A percentile compares a stretch with the other conserved stretches of the same genome.
Evolutionary conservation across 2,113 vertebrate genomes (phyloP).

Genomic region (Morone chrysops): DNA sequence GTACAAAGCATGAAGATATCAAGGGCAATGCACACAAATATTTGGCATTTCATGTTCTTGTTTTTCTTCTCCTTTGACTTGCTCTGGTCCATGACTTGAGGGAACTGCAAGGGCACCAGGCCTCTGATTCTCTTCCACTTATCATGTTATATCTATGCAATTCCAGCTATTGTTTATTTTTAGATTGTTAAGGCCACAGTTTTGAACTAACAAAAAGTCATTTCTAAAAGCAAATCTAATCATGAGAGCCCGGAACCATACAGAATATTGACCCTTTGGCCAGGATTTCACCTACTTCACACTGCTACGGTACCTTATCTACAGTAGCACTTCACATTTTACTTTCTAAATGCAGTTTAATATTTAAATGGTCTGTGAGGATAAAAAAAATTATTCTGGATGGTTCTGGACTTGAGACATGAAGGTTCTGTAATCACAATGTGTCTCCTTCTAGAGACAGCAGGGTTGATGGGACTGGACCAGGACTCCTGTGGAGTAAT

Average conservation of each 20-base stretch:
- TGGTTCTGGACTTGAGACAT: conserved; percentile 22
- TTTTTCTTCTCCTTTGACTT: neutral
- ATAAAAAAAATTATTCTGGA: conserved; percentile 28
- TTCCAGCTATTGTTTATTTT: conserved; percentile 36
- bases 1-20: conserved; percentile 14
- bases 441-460: conserved; percentile 47
- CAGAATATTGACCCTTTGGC: conserved; percentile 34
- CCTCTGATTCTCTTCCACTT: conserved; percentile 39
- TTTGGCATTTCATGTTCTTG: conserved; percentile 58
- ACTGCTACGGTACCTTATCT: neutral
- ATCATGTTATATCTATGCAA: conserved; percentile 7
- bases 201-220: conserved; percentile 55
- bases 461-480: conserved; percentile 22
- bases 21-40: conserved; percentile 46
- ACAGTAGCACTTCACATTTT: conserved; percentile 24
- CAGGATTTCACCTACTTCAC: conserved; percentile 4
- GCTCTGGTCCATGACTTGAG: conserved; percentile 11
- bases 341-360: neutral
- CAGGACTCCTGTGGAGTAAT: conserved; percentile 46
- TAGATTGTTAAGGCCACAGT: conserved; percentile 79
- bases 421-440: conserved; percentile 43
- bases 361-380: conserved; percentile 18
- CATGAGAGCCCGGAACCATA: conserved; percentile 16
- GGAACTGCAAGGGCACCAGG: conserved; percentile 38
- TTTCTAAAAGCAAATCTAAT: conserved; percentile 45